These are phyloP conservation scores for Cephus spinipes DNA, from an alignment of 2,888 invertebrate genomes.

Conservation along the genomic window DNA sequence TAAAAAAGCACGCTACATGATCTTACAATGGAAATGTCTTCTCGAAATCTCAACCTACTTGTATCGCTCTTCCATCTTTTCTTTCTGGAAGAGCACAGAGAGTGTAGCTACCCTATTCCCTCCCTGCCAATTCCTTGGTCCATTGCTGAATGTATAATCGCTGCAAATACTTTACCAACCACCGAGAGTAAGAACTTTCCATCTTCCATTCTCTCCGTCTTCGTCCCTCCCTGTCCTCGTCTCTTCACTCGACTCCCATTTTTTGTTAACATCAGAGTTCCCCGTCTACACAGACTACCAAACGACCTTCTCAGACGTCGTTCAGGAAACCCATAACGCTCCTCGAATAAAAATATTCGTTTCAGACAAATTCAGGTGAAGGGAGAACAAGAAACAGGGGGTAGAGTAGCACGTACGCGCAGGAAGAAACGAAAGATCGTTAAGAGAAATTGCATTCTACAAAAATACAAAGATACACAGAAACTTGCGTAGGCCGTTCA, in stretches of 20 bases:
- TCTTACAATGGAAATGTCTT: neutral
- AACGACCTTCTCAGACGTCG: neutral
- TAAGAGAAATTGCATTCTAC: conserved; percentile 12
- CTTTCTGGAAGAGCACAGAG: too few species aligned
- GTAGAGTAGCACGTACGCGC: neutral
- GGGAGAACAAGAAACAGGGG: too few species aligned
- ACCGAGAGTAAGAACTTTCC: neutral
- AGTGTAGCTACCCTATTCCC: conserved; percentile 4
- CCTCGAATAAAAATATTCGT: neutral
- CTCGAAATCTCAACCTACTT: neutral
- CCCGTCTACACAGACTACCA: neutral
- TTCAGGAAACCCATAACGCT: neutral
- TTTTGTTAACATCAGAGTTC: neutral
- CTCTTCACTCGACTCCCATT: neutral
- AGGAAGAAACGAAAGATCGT: conserved; percentile 26
- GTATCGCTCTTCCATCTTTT: neutral
- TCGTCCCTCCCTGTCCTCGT: neutral
- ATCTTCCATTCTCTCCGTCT: neutral
- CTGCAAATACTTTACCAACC: conserved; percentile 15
- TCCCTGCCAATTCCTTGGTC: conserved; percentile 18
- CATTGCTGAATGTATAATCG: conserved; percentile 31
- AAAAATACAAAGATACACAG: neutral
- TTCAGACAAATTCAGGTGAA: neutral
- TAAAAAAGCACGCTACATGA: neutral
- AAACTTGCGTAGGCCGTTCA: too few species aligned